Base-by-base conservation (phyloP, 2,113 vertebrate genomes). In the Drymodes brunneopygia region DNA sequence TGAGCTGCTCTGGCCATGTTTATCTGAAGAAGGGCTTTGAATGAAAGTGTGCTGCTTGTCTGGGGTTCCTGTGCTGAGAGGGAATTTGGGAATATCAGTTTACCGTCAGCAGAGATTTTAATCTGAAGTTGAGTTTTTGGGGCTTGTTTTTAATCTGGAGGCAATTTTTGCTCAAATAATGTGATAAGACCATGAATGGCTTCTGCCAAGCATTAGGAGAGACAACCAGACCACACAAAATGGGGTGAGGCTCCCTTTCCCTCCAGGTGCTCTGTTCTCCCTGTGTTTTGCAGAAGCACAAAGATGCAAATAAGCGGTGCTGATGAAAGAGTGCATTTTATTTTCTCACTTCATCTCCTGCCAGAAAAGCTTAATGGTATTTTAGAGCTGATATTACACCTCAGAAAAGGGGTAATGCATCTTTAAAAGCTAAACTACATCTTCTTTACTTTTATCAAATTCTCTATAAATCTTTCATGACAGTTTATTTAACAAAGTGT, bases 401-500 rank as follows among this genome's bases (percentile, higher is more conserved):
- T 97, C 92, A 94, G 90, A 96, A 98, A 97, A 95, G 78, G 97
- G 95, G 95, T 98, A 98, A 98, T 98, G 96, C 96, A 97, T 98
- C 97, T 98, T 97, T 98, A 98, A 98, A 98, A 98, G 96, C 97
- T 97, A 97, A 98, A 98, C 97, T 98, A 98, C 96, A 98, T 97
- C 98, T 98, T 98, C 97, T 98, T 98, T 98, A 98, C 97, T 98
- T 98, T 98, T 98, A 98, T 98, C 97, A 98, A 98, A 98, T 98
- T 98, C 97, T 98, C 97, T 98, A 98, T 98, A 98, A 98, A 98
- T 98, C 98, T 98, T 98, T 98, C 97, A 98, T 98, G 98, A 98
- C 97, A 98, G 97, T 98, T 98, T 98, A 98, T 98, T 98, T 98
- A 98, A 98, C 97, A 98, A 98, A 98, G 98, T 98, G 98, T 98